Base-by-base conservation (phyloP, 2,797 vertebrate genomes). In the Hephaestus fuliginosus region DNA sequence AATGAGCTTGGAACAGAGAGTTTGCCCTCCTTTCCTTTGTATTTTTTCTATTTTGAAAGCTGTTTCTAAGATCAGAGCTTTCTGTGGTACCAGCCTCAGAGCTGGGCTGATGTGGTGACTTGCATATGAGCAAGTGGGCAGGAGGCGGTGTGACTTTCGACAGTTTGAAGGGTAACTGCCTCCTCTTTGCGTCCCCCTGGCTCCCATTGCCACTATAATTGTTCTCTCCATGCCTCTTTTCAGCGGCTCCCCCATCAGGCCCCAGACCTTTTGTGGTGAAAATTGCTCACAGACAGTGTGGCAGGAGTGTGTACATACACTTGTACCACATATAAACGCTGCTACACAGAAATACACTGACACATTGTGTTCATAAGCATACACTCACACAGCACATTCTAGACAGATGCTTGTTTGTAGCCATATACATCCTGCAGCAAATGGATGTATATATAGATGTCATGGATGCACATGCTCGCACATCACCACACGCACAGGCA, bases 201-300 rank as follows among this genome's bases (percentile, higher is more conserved):
- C 86, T 75, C 58, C 76, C 74, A 61, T 69, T 72, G 60, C 57
- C 48, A 72, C 87, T 86, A 85, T 90, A 90, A 91, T 89, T 91
- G 90, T 81, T 86, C 60, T 78, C 51, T 56, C 75, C 69, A 49
- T 22, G 49, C 55, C 57, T 48, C 65, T 69, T 79, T 70, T 68
- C 25, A 63, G 33, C 22, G 22, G 61, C 55, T 51, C n/a, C 12
- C 46, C n/a, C 81, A 83, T 81, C 78, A 83, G 12, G 53, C 78
- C 82, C 39, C 49, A 33, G 53, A 58, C 52, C 10, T 25, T 80
- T 81, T 62, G 80, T 76, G 74, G 72, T 51, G 74, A 78, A 90
- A 89, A 90, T 84, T 80, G 58, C 68, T 44, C 51, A 60, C 22
- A n/a, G 17, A 70, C 57, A 65, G 17, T 48, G 68, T 57, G 33